Conservation (phyloP, 2,797 vertebrate genomes). For the Clarias platycephalus region DNA sequence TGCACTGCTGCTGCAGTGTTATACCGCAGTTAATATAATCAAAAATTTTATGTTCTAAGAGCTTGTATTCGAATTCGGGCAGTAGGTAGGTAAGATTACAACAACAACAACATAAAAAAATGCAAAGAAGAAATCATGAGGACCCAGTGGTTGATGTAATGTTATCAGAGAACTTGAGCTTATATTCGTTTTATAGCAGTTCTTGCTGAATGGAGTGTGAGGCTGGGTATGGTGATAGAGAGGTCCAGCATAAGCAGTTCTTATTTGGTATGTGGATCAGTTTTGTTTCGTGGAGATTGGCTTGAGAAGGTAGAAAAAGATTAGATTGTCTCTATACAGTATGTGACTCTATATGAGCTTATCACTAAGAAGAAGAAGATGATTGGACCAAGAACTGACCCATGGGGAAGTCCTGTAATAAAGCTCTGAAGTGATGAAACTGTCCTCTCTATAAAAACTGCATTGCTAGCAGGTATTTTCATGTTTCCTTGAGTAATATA, state of each 20-base stretch:
- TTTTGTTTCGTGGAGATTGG: neutral
- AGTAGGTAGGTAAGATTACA: constrained; percentile 10
- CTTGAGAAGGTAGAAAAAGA: neutral
- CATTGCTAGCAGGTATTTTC: neutral
- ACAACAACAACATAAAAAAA: too few relatives aligned
- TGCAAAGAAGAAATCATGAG: constrained; percentile 11
- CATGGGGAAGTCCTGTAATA: constrained; percentile 7
- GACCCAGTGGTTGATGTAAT: neutral
- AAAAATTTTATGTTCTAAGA: neutral
- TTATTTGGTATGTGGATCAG: neutral
- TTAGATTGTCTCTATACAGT: too few relatives aligned
- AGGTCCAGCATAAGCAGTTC: neutral
- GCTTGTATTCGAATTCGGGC: neutral
- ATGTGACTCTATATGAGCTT: neutral
- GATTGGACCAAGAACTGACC: neutral
- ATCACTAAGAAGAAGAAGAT: neutral
- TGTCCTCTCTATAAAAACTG: neutral
- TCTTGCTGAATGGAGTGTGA: constrained; percentile 2
- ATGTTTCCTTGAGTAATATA: neutral
- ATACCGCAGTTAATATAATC: neutral
- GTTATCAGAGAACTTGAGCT: constrained; percentile 12
- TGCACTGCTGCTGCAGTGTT: constrained; percentile 1
- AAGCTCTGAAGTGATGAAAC: neutral
- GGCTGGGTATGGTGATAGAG: neutral
- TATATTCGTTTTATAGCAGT: neutral